A percentile compares a stretch with the other conserved stretches of the same genome.
These are phyloP conservation scores for Drosophila kanekoi DNA, from an alignment of 2,888 invertebrate genomes.

Conservation along the genomic window DNA sequence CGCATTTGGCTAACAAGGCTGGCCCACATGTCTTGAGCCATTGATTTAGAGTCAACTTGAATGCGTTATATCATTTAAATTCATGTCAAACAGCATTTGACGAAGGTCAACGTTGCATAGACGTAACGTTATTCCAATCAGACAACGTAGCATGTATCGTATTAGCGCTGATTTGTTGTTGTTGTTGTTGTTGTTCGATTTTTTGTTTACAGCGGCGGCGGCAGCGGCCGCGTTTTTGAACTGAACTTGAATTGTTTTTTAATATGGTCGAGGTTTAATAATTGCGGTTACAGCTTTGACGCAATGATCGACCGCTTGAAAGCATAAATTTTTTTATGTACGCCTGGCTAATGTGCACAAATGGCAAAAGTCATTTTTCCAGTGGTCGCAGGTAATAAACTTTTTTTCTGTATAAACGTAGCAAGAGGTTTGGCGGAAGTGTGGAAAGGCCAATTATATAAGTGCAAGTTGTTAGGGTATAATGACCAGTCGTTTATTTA, in stretches of 20 bases:
- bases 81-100: constrained; percentile 52
- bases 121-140: constrained; percentile 40
- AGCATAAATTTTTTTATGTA: constrained; percentile 8
- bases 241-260: constrained; percentile 71
- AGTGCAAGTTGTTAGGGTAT: constrained; percentile 2
- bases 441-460: constrained; percentile 28
- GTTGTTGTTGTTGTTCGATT: constrained; percentile 32
- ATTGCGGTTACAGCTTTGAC: constrained; percentile 44
- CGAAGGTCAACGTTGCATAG: constrained; percentile 46
- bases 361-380: constrained; percentile 19
- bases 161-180: constrained; percentile 27
- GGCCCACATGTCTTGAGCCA: neutral
- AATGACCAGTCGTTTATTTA: neutral
- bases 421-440: constrained; percentile 18
- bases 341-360: constrained; percentile 1
- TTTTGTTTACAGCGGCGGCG: constrained; percentile 32
- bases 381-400: constrained; percentile 16
- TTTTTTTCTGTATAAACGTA: constrained; percentile 10
- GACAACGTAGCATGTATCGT: constrained; percentile 33
- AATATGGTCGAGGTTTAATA: constrained; percentile 44
- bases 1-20: constrained; percentile 53
- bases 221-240: constrained; percentile 28
- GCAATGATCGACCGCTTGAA: constrained; percentile 46
- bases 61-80: constrained; percentile 44
- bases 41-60: constrained; percentile 15